phyloP scores from a whole-genome alignment of 2,113 vertebrate genomes.

The Antigone vipio region DNA sequence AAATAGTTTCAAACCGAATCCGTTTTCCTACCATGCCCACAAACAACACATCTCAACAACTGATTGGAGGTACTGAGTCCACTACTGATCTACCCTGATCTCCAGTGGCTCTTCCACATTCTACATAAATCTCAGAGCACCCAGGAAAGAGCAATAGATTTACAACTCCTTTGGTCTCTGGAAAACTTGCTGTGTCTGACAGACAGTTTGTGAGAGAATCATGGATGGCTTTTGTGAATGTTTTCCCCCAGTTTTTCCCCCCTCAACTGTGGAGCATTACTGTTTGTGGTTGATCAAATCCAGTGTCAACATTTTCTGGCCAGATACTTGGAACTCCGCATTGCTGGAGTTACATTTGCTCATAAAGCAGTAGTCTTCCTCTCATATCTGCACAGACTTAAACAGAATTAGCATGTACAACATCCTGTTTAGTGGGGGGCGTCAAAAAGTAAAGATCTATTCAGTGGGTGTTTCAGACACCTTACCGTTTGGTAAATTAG shows the following conservation, averaged over 20 bases:
- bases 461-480: not conserved
- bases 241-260: not conserved
- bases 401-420: not conserved
- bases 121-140: not conserved
- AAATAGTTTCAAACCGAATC: not conserved
- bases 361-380: not conserved
- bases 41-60: not conserved
- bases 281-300: not conserved
- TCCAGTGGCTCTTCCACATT: fast-evolving
- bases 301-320: not conserved
- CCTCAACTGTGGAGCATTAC: not conserved
- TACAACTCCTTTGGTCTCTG: not conserved
- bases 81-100: not conserved
- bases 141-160: not conserved
- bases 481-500: not conserved
- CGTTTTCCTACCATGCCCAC: not conserved
- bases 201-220: not conserved
- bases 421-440: not conserved
- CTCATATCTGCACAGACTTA: not conserved
- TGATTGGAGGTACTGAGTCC: not conserved
- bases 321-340: not conserved
- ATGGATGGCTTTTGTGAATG: not conserved
- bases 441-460: not conserved
- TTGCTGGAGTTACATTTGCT: not conserved
- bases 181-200: not conserved